Conservation (phyloP, 2,888 invertebrate species). For the Phoenoteleia sp. region DNA sequence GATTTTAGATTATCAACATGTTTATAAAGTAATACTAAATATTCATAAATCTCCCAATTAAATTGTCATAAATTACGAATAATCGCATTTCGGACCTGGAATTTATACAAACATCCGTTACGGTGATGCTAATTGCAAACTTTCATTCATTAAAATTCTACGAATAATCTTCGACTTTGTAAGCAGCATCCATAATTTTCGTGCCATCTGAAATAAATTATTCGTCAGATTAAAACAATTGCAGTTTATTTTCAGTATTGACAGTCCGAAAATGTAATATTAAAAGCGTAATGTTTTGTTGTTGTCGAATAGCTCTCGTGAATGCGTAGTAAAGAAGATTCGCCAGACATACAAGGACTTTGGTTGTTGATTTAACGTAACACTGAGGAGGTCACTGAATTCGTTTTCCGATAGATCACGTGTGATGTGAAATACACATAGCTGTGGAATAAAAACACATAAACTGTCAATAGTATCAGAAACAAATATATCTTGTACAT, state of each 20-base stretch:
- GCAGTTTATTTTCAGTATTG: no score
- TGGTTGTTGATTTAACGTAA: slow-evolving; percentile 70
- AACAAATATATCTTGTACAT: no score
- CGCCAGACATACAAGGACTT: slow-evolving; percentile 77
- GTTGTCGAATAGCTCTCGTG: slow-evolving; percentile 1
- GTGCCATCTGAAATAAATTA: neutral
- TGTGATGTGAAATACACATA: neutral
- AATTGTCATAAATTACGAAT: slow-evolving; percentile 37
- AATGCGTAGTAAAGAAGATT: slow-evolving; percentile 25
- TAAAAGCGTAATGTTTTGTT: neutral
- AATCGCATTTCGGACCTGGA: slow-evolving; percentile 30
- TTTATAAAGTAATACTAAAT: slow-evolving; percentile 41
- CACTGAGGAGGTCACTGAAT: slow-evolving; percentile 51
- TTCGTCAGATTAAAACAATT: neutral
- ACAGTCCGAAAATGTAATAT: neutral
- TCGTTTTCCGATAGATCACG: slow-evolving; percentile 29
- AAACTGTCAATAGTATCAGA: no score
- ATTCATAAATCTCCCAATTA: slow-evolving; percentile 47
- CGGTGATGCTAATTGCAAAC: slow-evolving; percentile 12
- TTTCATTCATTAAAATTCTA: slow-evolving; percentile 16
- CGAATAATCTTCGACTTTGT: neutral
- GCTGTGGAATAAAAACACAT: no score
- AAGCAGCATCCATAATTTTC: neutral
- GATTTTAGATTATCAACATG: neutral
- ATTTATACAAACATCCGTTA: slow-evolving; percentile 4